Conservation (phyloP, 2,113 vertebrate genomes). For the Meriones unguiculatus region DNA sequence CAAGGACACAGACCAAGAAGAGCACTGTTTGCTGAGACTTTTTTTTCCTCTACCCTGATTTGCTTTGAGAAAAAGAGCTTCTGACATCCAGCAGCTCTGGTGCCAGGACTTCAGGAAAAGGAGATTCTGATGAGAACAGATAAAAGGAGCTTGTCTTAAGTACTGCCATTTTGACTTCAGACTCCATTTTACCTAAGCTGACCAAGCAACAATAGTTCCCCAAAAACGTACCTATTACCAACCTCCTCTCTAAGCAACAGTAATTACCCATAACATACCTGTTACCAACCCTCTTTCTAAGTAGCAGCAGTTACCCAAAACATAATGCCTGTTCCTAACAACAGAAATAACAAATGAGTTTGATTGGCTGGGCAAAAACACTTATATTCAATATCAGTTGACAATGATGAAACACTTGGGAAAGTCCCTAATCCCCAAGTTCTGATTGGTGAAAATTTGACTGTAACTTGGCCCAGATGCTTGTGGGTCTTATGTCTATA, state of each 20-base stretch:
- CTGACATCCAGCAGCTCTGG: not conserved
- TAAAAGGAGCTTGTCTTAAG: no score
- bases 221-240: no score
- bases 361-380: not conserved
- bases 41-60: no score
- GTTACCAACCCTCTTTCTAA: not conserved
- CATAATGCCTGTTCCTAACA: not conserved
- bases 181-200: no score
- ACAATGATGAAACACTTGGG: not conserved
- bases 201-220: no score
- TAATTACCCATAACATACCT: not conserved
- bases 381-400: not conserved
- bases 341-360: not conserved
- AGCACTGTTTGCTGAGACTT: not conserved
- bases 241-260: not conserved
- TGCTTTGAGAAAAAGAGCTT: constrained; percentile 1
- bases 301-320: not conserved
- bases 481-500: not conserved
- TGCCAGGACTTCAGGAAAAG: not conserved
- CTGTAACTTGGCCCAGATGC: not conserved
- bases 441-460: not conserved
- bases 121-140: not conserved
- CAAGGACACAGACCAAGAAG: not conserved
- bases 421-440: not conserved
- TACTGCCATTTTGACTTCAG: no score